These are phyloP conservation scores for Orientallactaga sibirica DNA, from an alignment of 2,797 vertebrate species.

Conservation along the genomic window DNA sequence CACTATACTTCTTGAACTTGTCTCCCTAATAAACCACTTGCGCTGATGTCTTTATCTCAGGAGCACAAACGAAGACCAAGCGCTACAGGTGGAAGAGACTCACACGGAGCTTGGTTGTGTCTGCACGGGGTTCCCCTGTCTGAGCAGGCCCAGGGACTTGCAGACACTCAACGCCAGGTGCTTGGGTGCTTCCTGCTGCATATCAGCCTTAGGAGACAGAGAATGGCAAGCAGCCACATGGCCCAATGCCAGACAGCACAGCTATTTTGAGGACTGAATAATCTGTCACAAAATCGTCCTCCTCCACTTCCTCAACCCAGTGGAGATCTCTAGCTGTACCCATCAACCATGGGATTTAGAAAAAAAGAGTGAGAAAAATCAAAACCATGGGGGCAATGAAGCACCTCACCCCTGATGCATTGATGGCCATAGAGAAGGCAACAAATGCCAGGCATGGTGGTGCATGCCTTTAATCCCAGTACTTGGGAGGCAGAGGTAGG, in stretches of 20 bases:
- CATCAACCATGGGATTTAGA: constrained; percentile 52
- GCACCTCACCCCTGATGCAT: neutral
- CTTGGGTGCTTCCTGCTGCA: constrained; percentile 48
- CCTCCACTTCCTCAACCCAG: neutral
- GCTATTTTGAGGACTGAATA: constrained; percentile 31
- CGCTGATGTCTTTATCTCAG: neutral
- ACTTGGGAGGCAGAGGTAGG: too few relatives aligned
- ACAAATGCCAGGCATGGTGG: too few relatives aligned
- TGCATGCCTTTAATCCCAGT: too few relatives aligned
- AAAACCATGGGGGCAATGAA: neutral
- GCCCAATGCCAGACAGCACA: constrained; percentile 37
- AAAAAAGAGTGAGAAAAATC: constrained; percentile 50
- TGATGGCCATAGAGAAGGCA: constrained; percentile 4
- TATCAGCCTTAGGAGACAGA: constrained; percentile 42
- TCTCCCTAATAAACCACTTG: neutral
- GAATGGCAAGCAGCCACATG: constrained; percentile 48
- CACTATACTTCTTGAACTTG: neutral
- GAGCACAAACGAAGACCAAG: neutral
- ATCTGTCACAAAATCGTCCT: constrained; percentile 53
- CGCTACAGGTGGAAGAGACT: neutral
- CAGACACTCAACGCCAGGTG: neutral
- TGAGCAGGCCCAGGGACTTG: neutral
- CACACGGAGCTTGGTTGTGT: neutral
- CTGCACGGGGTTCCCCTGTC: neutral
- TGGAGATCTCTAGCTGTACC: constrained; percentile 24